These are phyloP conservation scores for Rhopalosiphum padi DNA, from an alignment of 1,140 invertebrate genomes.

Conservation along the genomic window DNA sequence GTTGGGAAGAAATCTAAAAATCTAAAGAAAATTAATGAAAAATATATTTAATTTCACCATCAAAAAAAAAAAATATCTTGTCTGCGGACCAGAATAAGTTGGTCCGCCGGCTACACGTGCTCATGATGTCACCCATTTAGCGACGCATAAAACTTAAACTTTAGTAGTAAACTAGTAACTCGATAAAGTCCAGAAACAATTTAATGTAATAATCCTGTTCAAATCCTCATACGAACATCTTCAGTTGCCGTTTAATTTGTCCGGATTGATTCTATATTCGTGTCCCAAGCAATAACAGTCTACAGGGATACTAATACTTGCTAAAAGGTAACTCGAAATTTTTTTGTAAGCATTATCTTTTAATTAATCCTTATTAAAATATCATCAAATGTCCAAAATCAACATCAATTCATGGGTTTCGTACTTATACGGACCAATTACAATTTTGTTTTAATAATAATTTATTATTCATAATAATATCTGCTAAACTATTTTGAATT, in stretches of 20 bases:
- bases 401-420: background rate
- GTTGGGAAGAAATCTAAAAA: background rate
- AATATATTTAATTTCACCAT: background rate
- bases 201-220: too few species aligned
- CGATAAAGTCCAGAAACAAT: background rate
- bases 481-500: background rate
- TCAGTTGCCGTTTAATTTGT: background rate
- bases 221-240: background rate
- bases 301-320: background rate
- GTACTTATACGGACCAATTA: background rate
- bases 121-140: background rate
- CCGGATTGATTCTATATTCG: background rate
- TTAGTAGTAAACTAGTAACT: background rate
- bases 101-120: too few species aligned
- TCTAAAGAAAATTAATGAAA: background rate
- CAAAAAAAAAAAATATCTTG: background rate
- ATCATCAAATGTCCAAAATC: background rate
- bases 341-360: background rate
- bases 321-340: background rate
- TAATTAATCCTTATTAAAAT: too few species aligned
- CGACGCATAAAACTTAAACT: background rate
- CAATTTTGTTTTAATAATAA: background rate
- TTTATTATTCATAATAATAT: background rate
- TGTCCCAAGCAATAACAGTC: background rate
- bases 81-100: background rate